These are phyloP conservation scores for Synaphobranchus kaupii DNA, from an alignment of 2,797 vertebrate species.

Conservation along the genomic window DNA sequence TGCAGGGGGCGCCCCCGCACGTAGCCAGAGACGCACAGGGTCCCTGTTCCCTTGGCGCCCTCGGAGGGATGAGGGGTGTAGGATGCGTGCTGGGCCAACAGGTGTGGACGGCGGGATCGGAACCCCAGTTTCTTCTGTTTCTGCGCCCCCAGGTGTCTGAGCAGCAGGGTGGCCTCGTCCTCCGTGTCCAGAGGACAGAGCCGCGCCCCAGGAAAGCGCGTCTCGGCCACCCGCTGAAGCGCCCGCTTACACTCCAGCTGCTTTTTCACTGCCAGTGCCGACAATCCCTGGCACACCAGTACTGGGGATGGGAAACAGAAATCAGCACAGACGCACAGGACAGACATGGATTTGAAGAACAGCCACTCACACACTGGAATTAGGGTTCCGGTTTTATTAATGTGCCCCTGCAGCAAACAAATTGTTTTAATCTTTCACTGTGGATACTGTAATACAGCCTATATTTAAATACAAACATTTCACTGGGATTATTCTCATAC, in stretches of 20 bases:
- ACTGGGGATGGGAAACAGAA: slow-evolving; percentile 56
- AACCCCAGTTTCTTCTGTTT: slow-evolving; percentile 86
- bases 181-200: slow-evolving; percentile 82
- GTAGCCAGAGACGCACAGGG: slow-evolving; percentile 89
- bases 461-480: too few relatives aligned
- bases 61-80: slow-evolving; percentile 68
- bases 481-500: too few relatives aligned
- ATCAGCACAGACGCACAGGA: neutral
- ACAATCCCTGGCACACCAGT: slow-evolving; percentile 83
- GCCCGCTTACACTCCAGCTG: slow-evolving; percentile 79
- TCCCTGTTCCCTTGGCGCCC: slow-evolving; percentile 73
- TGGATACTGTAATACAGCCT: too few relatives aligned
- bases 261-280: slow-evolving; percentile 83
- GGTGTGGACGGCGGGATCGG: slow-evolving; percentile 83
- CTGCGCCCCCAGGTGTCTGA: slow-evolving; percentile 86
- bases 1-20: slow-evolving; percentile 80
- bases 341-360: too few relatives aligned
- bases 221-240: slow-evolving; percentile 79
- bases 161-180: slow-evolving; percentile 80
- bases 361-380: neutral
- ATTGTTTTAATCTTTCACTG: too few relatives aligned
- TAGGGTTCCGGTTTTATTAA: too few relatives aligned
- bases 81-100: slow-evolving; percentile 77
- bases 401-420: too few relatives aligned
- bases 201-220: slow-evolving; percentile 84